phyloP scores from a whole-genome alignment of 1,140 invertebrate species.

The Scylla paramamosain region DNA sequence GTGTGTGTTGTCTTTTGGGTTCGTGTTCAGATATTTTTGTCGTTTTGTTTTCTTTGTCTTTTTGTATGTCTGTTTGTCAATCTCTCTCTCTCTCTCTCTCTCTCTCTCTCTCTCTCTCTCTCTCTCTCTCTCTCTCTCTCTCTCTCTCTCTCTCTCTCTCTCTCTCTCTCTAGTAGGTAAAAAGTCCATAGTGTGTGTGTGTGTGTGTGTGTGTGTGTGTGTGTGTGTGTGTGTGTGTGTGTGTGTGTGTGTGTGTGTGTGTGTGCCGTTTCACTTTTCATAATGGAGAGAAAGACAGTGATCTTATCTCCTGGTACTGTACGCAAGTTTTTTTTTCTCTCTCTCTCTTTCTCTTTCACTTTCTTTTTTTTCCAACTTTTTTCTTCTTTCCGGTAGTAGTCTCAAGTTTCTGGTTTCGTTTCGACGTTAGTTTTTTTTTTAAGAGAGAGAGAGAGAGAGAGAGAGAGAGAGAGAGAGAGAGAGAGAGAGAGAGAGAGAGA shows the following conservation, averaged over 20 bases:
- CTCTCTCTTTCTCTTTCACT: neutral
- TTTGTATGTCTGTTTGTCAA: neutral
- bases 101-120: neutral
- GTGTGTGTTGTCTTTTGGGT: neutral
- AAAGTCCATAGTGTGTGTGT: too few relatives aligned
- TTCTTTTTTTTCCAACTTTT: neutral
- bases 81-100: neutral
- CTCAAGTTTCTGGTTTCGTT: too few relatives aligned
- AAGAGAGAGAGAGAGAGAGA: constrained; percentile 45
- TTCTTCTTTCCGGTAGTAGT: neutral
- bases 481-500: constrained; percentile 59
- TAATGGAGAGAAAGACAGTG: too few relatives aligned
- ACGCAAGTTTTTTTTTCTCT: neutral
- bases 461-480: constrained; percentile 55
- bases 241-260: neutral
- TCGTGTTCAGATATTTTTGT: neutral
- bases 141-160: constrained; percentile 19
- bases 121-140: neutral
- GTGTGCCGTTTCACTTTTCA: too few relatives aligned
- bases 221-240: constrained; percentile 18
- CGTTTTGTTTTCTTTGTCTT: neutral
- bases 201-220: neutral
- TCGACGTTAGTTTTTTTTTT: neutral
- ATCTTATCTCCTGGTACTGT: too few relatives aligned
- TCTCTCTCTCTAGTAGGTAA: neutral